phyloP scores from a whole-genome alignment of 1,140 invertebrate species.

The Drosophila baimaii region DNA sequence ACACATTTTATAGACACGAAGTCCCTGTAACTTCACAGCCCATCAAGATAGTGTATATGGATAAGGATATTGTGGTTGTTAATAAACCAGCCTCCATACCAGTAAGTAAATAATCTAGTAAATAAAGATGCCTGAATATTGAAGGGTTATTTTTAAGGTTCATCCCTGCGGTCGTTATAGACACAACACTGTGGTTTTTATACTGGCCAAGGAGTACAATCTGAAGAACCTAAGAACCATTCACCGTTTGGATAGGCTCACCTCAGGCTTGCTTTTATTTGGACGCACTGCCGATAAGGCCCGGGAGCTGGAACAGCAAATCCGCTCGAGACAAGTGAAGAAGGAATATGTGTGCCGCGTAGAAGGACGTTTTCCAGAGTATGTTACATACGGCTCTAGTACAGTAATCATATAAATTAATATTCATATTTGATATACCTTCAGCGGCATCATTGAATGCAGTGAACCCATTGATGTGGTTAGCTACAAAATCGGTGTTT shows the following conservation, averaged over 20 bases:
- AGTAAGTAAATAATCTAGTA: constrained; percentile 87
- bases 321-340: constrained; percentile 94
- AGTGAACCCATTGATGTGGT: constrained; percentile 96
- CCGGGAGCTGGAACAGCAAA: constrained; percentile 96
- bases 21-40: constrained; percentile 96
- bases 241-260: constrained; percentile 95
- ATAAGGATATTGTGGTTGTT: constrained; percentile 98
- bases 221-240: constrained; percentile 97
- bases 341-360: constrained; percentile 99
- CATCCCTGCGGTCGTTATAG: constrained; percentile 98
- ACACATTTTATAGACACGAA: constrained; percentile 92
- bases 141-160: constrained; percentile 86
- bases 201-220: constrained; percentile 97
- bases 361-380: constrained; percentile 98
- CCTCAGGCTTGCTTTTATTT: constrained; percentile 96
- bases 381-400: constrained; percentile 85
- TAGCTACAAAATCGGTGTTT: constrained; percentile 97
- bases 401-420: neutral
- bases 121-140: too few species aligned
- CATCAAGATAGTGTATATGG: constrained; percentile 98
- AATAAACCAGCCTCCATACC: constrained; percentile 99
- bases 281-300: constrained; percentile 96
- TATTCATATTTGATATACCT: constrained; percentile 18
- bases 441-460: constrained; percentile 92
- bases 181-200: constrained; percentile 98